phyloP scores from a whole-genome alignment of 2,888 invertebrate genomes.

The Dasypogon diadema region DNA sequence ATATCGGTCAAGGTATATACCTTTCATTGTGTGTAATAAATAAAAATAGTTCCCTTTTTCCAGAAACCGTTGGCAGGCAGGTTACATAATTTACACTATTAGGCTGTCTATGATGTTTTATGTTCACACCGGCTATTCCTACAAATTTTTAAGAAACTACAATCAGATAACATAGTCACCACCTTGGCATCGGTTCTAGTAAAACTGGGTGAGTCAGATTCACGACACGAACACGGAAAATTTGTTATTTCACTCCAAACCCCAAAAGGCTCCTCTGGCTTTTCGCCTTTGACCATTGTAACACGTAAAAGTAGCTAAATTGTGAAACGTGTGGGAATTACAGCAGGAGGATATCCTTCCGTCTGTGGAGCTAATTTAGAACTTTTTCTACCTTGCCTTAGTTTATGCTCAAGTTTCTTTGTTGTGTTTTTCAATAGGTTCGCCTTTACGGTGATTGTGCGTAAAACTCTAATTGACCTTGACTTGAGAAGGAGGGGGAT shows the following conservation, averaged over 20 bases:
- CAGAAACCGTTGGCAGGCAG: no score
- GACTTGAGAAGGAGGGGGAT: background rate
- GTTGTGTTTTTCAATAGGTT: background rate
- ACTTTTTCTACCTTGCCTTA: no score
- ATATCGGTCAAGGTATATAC: no score
- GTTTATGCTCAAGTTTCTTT: no score
- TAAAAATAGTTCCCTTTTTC: no score
- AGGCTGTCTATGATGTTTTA: no score
- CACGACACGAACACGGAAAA: constrained; percentile 16
- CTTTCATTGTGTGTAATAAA: no score
- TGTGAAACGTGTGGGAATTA: background rate
- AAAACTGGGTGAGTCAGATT: background rate
- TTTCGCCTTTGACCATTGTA: background rate
- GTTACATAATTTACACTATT: no score
- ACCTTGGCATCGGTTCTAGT: no score
- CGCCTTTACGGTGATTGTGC: background rate
- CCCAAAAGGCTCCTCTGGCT: background rate
- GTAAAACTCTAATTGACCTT: constrained; percentile 17
- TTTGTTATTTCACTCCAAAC: background rate
- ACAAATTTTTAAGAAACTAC: no score
- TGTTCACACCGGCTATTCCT: no score
- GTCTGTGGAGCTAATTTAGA: background rate
- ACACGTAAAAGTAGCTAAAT: background rate
- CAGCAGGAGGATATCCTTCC: background rate
- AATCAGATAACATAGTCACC: no score